A percentile compares a stretch with the other conserved stretches of the same genome.
phyloP scores from a whole-genome alignment of 35 echinoderm and acorn worm species.

The Amphiura filiformis region DNA sequence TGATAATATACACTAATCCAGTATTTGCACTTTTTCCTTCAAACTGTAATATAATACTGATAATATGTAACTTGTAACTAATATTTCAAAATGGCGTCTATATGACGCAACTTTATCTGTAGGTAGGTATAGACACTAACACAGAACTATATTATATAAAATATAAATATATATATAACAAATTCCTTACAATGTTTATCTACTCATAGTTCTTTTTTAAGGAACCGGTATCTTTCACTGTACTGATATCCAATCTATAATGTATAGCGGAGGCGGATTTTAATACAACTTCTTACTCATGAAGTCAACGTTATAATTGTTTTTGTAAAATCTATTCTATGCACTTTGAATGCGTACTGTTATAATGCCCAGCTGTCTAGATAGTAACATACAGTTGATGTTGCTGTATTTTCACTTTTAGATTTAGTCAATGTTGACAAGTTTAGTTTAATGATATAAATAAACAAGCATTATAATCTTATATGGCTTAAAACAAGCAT shows the following conservation, averaged over 20 bases:
- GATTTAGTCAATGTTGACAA: too few species aligned
- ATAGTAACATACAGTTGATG: not conserved
- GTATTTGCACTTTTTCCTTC: not conserved
- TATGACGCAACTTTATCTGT: not conserved
- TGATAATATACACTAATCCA: not conserved
- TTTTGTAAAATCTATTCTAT: slow-evolving; percentile 11
- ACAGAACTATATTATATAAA: too few species aligned
- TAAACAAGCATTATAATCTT: too few species aligned
- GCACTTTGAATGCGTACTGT: not conserved
- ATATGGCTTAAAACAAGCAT: too few species aligned
- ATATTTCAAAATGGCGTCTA: not conserved
- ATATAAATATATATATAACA: not conserved
- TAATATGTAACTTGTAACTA: not conserved
- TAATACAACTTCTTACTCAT: not conserved
- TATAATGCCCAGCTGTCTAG: not conserved
- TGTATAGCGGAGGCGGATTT: not conserved
- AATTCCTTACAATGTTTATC: not conserved
- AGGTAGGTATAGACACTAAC: not conserved
- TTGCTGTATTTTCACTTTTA: not conserved
- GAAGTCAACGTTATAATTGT: slow-evolving; percentile 7
- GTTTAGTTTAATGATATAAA: too few species aligned
- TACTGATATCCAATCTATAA: not conserved
- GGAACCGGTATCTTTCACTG: not conserved
- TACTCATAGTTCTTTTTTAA: not conserved
- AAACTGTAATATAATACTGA: slow-evolving; percentile 1